A percentile compares a stretch with the other conserved stretches of the same genome.
These are phyloP conservation scores for Pachyuromys duprasi DNA, from an alignment of 2,797 vertebrate genomes.

Conservation along the genomic window DNA sequence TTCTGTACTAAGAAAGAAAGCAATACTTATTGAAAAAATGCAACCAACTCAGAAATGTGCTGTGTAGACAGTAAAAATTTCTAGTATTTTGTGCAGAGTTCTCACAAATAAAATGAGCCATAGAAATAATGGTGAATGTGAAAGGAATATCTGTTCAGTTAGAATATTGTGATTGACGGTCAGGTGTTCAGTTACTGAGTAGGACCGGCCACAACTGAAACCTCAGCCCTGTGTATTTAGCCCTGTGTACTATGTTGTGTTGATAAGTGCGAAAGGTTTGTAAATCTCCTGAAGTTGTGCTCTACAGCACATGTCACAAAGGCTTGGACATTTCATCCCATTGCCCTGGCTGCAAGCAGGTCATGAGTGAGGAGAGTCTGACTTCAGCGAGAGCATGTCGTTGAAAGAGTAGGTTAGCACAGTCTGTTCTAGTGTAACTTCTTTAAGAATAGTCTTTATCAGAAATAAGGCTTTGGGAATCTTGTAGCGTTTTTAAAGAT, in stretches of 20 bases:
- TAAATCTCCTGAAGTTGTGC: neutral
- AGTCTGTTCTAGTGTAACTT: neutral
- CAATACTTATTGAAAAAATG: neutral
- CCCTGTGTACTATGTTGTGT: neutral
- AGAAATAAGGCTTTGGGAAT: slow-evolving; percentile 18
- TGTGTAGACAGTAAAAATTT: neutral
- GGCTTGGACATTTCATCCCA: neutral
- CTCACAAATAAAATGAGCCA: neutral
- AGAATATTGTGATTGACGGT: neutral
- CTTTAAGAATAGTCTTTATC: neutral
- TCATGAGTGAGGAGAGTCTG: neutral
- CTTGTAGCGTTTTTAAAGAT: neutral
- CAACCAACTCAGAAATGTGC: neutral
- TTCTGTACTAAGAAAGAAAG: slow-evolving; percentile 32
- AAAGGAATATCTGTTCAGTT: neutral
- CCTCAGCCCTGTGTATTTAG: neutral
- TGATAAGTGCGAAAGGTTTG: neutral
- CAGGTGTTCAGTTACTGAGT: neutral
- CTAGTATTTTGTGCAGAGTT: neutral
- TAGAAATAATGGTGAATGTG: neutral
- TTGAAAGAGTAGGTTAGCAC: neutral
- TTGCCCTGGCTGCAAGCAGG: neutral
- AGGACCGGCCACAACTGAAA: neutral
- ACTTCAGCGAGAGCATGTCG: neutral
- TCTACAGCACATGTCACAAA: neutral